Conservation (phyloP, 2,113 vertebrate species). For the Pelecanus crispus region DNA sequence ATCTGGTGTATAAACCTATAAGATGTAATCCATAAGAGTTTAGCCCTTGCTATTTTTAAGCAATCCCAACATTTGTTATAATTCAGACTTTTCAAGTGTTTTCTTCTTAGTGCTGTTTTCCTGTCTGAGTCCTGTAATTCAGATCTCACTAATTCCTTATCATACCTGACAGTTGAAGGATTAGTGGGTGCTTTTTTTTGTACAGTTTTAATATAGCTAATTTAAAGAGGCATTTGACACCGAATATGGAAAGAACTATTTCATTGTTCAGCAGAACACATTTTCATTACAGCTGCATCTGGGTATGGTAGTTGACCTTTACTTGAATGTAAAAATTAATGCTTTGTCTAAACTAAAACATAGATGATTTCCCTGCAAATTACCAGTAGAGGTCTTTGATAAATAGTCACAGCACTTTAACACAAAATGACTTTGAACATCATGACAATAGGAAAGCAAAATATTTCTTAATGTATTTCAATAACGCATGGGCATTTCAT, state of each 20-base stretch:
- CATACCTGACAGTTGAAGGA: neutral
- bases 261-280: neutral
- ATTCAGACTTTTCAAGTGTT: neutral
- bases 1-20: neutral
- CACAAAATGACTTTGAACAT: neutral
- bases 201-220: neutral
- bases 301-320: constrained; percentile 33
- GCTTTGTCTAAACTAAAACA: constrained; percentile 24
- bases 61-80: neutral
- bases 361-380: neutral
- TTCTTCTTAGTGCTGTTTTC: neutral
- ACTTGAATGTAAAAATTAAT: constrained; percentile 37
- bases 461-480: neutral
- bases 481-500: neutral
- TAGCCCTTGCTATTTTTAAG: neutral
- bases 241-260: neutral
- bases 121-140: neutral
- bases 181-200: neutral
- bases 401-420: neutral
- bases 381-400: neutral
- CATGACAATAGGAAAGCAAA: neutral
- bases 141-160: neutral
- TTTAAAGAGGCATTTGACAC: neutral
- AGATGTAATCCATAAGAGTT: neutral
- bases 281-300: constrained; percentile 10